Evolutionary conservation across 2,113 vertebrate species (phyloP).

Genomic region (Larimichthys polyactis): DNA sequence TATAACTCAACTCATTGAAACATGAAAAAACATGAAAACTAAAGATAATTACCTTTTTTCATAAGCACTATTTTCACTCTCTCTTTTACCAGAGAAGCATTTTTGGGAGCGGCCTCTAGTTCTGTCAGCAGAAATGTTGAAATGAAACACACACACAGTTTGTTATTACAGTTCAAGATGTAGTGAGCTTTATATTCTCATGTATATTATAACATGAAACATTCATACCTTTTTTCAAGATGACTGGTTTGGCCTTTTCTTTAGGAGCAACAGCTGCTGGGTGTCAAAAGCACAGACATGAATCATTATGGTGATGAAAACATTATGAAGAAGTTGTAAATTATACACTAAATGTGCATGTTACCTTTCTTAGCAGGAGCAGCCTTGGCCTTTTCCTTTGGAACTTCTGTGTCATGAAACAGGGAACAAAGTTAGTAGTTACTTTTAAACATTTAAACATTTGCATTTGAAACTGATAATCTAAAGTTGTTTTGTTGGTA

Average conservation of each 20-base stretch:
- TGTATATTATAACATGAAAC: neutral
- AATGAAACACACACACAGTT: neutral
- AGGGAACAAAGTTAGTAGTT: neutral
- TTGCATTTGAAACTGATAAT: too few species aligned
- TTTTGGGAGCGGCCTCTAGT: constrained; percentile 38
- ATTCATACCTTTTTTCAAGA: constrained; percentile 36
- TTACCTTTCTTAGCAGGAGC: too few species aligned
- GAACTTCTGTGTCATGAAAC: too few species aligned
- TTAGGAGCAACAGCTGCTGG: constrained; percentile 59
- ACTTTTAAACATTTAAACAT: neutral
- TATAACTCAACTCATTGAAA: neutral
- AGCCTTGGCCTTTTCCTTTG: too few species aligned
- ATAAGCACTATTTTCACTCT: constrained; percentile 63
- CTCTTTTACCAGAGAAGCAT: constrained; percentile 56
- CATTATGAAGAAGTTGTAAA: neutral
- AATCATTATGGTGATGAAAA: neutral
- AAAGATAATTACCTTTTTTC: constrained; percentile 59
- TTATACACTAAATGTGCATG: neutral
- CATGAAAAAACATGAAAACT: neutral
- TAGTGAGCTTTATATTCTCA: neutral
- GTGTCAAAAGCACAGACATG: constrained; percentile 11
- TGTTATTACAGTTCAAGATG: neutral
- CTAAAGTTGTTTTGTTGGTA: too few species aligned
- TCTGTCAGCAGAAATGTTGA: constrained; percentile 32
- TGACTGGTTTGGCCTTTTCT: constrained; percentile 57